A percentile compares a stretch with the other conserved stretches of the same genome.
Conservation (phyloP, 2,113 vertebrate species). For the Gallinago undulata region DNA sequence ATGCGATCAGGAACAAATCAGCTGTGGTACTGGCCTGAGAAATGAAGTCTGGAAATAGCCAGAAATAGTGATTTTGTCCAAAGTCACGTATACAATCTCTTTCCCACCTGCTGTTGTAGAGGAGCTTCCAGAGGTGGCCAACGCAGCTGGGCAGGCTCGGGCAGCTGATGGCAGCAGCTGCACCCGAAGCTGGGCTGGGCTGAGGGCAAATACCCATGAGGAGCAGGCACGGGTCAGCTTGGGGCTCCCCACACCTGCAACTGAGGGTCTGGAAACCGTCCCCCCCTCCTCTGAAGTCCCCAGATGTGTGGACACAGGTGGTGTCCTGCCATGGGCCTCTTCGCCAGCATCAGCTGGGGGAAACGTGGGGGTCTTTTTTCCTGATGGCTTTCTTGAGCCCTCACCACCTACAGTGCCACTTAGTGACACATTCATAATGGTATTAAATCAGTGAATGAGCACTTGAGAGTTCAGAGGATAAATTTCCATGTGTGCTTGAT, state of each 20-base stretch:
- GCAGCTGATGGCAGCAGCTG: neutral
- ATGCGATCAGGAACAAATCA: neutral
- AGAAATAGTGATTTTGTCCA: neutral
- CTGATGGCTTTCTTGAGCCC: neutral
- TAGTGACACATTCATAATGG: neutral
- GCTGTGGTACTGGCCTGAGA: neutral
- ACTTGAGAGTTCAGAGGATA: neutral
- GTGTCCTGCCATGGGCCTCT: neutral
- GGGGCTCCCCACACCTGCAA: neutral
- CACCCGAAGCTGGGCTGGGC: neutral
- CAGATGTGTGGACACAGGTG: rapidly evolving
- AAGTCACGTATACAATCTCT: neutral
- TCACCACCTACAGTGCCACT: neutral
- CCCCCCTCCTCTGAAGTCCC: rapidly evolving
- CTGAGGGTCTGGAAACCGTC: neutral
- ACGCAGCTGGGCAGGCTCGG: neutral
- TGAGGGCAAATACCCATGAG: neutral
- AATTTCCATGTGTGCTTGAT: neutral
- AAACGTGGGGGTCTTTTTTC: neutral
- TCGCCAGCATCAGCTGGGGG: neutral
- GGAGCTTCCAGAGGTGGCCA: neutral
- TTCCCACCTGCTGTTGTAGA: neutral
- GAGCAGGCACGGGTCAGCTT: neutral
- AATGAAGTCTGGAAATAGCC: neutral
- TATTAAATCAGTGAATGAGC: neutral